These are phyloP conservation scores for Torymus auratus DNA, from an alignment of 2,888 invertebrate species.

Conservation along the genomic window DNA sequence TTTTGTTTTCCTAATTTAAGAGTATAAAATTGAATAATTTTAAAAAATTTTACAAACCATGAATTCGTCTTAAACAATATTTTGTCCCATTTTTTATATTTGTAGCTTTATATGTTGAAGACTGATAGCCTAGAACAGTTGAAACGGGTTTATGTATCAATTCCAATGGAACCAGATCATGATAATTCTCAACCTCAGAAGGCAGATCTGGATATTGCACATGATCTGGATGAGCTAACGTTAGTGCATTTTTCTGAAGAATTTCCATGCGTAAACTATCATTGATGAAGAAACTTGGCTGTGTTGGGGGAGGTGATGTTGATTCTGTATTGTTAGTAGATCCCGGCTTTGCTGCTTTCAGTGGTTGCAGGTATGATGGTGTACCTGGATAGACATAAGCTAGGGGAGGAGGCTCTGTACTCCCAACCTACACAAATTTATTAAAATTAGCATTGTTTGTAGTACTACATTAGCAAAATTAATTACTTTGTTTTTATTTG, in stretches of 20 bases:
- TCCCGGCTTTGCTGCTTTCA: conserved; percentile 75
- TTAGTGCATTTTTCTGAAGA: conserved; percentile 85
- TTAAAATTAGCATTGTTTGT: neutral
- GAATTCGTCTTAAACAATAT: conserved; percentile 92
- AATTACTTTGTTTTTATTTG: neutral
- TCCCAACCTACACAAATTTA: conserved; percentile 47
- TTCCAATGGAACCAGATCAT: conserved; percentile 92
- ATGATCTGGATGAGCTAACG: conserved; percentile 86
- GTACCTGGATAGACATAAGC: conserved; percentile 82
- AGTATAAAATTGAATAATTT: neutral
- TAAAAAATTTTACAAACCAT: conserved; percentile 79
- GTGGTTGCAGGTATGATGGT: conserved; percentile 80
- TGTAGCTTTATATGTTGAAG: conserved; percentile 93
- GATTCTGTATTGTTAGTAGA: conserved; percentile 69
- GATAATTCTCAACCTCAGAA: conserved; percentile 92
- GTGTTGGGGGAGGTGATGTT: conserved; percentile 71
- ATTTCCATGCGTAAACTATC: conserved; percentile 90
- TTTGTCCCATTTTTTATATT: conserved; percentile 91
- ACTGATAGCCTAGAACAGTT: conserved; percentile 84
- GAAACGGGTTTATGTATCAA: conserved; percentile 82
- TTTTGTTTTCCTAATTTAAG: neutral
- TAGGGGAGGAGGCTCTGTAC: conserved; percentile 63
- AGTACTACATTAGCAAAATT: neutral
- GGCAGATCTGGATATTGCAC: conserved; percentile 86
- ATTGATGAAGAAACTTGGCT: conserved; percentile 87